These are phyloP conservation scores for Mycteria americana DNA, from an alignment of 2,797 vertebrate genomes.

Conservation along the genomic window DNA sequence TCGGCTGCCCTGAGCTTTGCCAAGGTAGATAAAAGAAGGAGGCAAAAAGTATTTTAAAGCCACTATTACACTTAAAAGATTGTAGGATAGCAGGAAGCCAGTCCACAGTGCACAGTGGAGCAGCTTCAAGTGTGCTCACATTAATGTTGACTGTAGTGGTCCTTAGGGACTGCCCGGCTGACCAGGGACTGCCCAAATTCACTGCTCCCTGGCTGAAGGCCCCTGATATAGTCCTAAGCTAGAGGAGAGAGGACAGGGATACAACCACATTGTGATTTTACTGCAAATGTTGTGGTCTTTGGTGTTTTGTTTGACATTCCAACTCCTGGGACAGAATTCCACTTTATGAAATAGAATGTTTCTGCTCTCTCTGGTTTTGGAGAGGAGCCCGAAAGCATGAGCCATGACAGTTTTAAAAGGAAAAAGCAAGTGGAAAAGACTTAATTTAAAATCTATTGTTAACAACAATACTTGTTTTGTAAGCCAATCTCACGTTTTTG, in stretches of 20 bases:
- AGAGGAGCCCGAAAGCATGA: neutral
- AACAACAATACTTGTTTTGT: neutral
- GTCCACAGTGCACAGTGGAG: neutral
- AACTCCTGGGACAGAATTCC: neutral
- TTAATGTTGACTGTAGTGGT: neutral
- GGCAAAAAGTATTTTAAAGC: neutral
- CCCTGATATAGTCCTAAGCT: neutral
- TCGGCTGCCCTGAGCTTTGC: neutral
- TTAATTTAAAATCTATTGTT: constrained; percentile 38
- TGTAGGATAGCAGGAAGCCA: neutral
- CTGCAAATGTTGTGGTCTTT: neutral
- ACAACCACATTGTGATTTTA: neutral
- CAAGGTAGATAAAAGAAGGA: neutral
- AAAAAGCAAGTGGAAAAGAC: neutral
- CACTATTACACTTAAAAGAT: neutral
- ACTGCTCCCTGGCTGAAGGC: neutral
- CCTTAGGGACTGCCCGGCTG: neutral
- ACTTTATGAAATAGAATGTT: neutral
- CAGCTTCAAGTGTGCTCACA: neutral
- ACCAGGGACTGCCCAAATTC: neutral
- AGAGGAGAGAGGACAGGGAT: neutral
- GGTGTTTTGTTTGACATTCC: neutral
- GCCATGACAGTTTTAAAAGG: neutral
- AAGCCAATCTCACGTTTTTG: neutral
- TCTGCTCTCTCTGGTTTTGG: constrained; percentile 16